Evolutionary conservation across 2,888 invertebrate species (phyloP), one percentile per base, ranked within the genome.

Genomic region (Sclerodermus sp.): DNA sequence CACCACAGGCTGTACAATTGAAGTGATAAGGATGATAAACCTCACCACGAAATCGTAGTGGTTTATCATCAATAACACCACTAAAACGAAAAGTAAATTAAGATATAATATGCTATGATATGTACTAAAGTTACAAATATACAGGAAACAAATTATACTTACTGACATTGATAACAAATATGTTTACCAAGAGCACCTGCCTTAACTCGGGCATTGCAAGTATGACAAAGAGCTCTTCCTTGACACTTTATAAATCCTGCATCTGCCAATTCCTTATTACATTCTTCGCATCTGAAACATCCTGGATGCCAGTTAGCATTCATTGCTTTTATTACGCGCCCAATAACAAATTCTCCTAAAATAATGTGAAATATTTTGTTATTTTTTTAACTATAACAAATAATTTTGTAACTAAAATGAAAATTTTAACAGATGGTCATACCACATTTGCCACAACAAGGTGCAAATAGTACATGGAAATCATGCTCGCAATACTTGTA

Each of bases 1-100:
- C 83, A 38, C 91, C 91, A 78, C 93, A 94, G 1, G 91, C 86
- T 37, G 95, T 91, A 78, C 99, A 99, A 76, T 94, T 96, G 82
- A 98, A 99, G 80, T 99, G 99, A 81, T 99, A 99, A 0, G 98
- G 95, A 81, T 99, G 99, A 82, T 95, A 99, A 36, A 96, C 93
- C 80, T 99, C 99, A 40, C 96, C 96, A 39, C 94, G 88, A 81
- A 91, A 96, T 56, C 91, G 87, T 66, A 95, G 80, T 1, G 94
- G 95, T 71, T 91, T 91, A 61, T 92, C 94, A 75, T 95, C 95
- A 68, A 95, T 93, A 38, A 93, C 85, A 1, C 93, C 91, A 79
- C 93, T 94, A 72, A 30, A 78, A 68, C 40, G 5, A 17, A 42
- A 17, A 36, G 8, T 5, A 31, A 34, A n/a, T 34, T 34, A 13